These are phyloP conservation scores for Sciurus carolinensis DNA, from an alignment of 2,797 vertebrate genomes.

Conservation along the genomic window DNA sequence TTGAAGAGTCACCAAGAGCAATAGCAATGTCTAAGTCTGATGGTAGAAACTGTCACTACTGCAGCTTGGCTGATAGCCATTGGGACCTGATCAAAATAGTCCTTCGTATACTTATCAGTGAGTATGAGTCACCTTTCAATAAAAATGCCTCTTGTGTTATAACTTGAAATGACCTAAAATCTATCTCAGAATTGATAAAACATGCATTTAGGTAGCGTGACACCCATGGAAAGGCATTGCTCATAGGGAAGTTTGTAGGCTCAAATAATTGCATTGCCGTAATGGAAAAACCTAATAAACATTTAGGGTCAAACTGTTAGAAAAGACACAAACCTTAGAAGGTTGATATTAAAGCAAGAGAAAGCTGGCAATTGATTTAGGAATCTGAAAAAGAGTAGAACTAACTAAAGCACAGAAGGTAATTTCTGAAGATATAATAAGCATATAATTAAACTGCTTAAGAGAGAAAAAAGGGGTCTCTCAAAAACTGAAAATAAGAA, in stretches of 20 bases:
- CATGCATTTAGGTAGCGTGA: not conserved
- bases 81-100: not conserved
- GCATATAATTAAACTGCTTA: not conserved
- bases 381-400: not conserved
- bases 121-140: not conserved
- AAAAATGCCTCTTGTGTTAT: not conserved
- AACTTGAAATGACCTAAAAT: not conserved
- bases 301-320: not conserved
- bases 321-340: not conserved
- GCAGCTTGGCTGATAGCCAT: not conserved
- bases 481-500: not conserved
- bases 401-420: not conserved
- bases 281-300: not conserved
- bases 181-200: not conserved
- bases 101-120: not conserved
- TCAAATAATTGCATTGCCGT: not conserved
- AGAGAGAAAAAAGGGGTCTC: not conserved
- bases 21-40: accelerated
- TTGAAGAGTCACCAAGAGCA: not conserved
- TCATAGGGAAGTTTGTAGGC: not conserved
- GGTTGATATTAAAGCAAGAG: not conserved
- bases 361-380: not conserved
- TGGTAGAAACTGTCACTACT: not conserved
- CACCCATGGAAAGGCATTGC: not conserved
- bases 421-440: not conserved